phyloP scores from a whole-genome alignment of 2,797 vertebrate genomes.

The Falco cherrug region DNA sequence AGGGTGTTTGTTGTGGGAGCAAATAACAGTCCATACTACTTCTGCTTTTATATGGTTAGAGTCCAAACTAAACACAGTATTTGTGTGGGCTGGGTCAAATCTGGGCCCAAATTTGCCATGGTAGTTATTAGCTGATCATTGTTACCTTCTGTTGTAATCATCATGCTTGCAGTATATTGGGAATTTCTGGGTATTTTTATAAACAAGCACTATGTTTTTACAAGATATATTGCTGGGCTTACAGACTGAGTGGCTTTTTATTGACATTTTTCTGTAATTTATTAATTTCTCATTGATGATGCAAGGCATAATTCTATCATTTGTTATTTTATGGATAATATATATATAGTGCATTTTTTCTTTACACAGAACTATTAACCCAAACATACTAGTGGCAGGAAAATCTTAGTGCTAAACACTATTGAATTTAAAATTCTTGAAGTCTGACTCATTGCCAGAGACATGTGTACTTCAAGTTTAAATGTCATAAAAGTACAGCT shows the following conservation, averaged over 20 bases:
- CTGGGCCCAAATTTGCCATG: background rate
- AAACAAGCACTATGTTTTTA: background rate
- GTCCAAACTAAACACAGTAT: background rate
- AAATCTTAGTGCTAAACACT: slow-evolving; percentile 44
- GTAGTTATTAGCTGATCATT: background rate
- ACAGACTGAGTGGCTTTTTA: slow-evolving; percentile 5
- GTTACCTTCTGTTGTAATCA: background rate
- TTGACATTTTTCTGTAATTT: slow-evolving; percentile 36
- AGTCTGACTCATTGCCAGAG: slow-evolving; percentile 28
- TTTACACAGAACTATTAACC: slow-evolving; percentile 20
- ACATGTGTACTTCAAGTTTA: slow-evolving; percentile 19
- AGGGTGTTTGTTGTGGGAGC: background rate
- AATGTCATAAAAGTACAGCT: slow-evolving; percentile 39
- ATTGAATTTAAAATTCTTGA: background rate
- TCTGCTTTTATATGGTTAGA: background rate
- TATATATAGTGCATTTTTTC: background rate
- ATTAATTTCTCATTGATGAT: slow-evolving; percentile 55
- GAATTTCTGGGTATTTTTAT: slow-evolving; percentile 12
- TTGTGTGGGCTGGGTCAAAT: background rate
- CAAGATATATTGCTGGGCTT: background rate
- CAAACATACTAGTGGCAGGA: background rate
- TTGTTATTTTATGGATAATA: slow-evolving; percentile 35
- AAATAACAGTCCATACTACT: background rate
- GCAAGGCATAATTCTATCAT: slow-evolving; percentile 41
- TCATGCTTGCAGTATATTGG: background rate